Evolutionary conservation across 2,888 invertebrate genomes (phyloP).

Genomic region (Nezara viridula): DNA sequence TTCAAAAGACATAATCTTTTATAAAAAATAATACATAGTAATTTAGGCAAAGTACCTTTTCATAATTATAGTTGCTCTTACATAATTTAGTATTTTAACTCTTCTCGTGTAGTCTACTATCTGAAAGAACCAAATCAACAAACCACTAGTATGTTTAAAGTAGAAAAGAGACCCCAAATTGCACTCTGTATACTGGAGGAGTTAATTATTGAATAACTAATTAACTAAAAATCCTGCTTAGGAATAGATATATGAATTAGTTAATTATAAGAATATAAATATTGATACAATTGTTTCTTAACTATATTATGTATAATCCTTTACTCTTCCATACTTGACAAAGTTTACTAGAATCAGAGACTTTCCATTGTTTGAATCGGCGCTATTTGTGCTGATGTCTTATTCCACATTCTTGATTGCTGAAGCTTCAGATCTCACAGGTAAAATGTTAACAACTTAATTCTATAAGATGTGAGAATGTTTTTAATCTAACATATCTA

Average conservation of each 20-base stretch:
- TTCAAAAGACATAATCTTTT: too few species aligned
- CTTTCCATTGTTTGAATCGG: slow-evolving; percentile 95
- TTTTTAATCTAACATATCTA: neutral
- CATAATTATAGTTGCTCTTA: too few species aligned
- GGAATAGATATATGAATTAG: neutral
- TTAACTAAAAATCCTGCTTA: neutral
- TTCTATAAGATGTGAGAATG: neutral
- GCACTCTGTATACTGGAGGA: neutral
- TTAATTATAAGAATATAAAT: too few species aligned
- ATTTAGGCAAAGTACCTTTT: too few species aligned
- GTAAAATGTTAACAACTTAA: slow-evolving; percentile 70
- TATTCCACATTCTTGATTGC: slow-evolving; percentile 97
- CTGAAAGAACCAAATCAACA: too few species aligned
- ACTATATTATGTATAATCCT: slow-evolving; percentile 49
- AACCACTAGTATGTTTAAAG: too few species aligned
- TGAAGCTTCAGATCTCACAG: slow-evolving; percentile 96
- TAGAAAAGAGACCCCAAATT: too few species aligned
- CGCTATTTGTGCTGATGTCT: slow-evolving; percentile 97
- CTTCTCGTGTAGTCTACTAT: too few species aligned
- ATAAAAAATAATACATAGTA: too few species aligned
- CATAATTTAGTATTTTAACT: too few species aligned
- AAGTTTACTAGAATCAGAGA: slow-evolving; percentile 95
- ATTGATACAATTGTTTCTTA: too few species aligned
- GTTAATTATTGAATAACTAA: neutral
- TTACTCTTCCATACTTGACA: slow-evolving; percentile 76